Percentiles rank a stretch among this genome's conserved stretches.
Evolutionary conservation across 64 coral and sea anemone genomes (phyloP).

Genomic region (Montipora efflorescens): DNA sequence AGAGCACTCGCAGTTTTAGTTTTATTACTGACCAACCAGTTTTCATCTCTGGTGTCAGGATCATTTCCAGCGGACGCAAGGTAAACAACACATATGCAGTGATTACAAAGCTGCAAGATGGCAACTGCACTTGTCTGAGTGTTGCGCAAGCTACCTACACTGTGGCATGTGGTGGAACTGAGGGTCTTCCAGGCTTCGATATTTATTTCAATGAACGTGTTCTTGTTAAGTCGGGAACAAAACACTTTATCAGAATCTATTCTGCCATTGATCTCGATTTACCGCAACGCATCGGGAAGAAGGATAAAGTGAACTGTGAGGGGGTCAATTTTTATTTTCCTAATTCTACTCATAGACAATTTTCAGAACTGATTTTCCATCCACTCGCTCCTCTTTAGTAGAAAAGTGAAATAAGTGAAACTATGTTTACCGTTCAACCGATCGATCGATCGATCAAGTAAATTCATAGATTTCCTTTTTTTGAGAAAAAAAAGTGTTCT

Average conservation of each 20-base stretch:
- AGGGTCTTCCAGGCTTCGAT: constrained; percentile 22
- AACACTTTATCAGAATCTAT: constrained; percentile 39
- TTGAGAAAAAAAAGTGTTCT: too few species aligned
- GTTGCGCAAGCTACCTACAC: constrained; percentile 14
- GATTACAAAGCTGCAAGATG: constrained; percentile 4
- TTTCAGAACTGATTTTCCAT: constrained; percentile 31
- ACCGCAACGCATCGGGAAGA: constrained; percentile 29
- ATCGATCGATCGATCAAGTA: too few species aligned
- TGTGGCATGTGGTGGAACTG: constrained; percentile 18
- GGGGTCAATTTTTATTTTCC: constrained; percentile 51
- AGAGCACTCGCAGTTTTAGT: constrained; percentile 10
- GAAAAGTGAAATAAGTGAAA: background rate
- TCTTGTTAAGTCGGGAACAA: constrained; percentile 10
- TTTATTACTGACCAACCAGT: constrained; percentile 23
- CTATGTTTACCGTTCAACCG: too few species aligned
- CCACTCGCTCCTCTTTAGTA: constrained; percentile 9
- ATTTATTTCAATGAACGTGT: constrained; percentile 21
- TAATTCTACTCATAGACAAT: constrained; percentile 39
- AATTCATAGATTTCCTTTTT: too few species aligned
- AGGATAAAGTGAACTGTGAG: constrained; percentile 39
- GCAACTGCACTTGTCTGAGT: constrained; percentile 20
- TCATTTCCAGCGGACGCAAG: constrained; percentile 35
- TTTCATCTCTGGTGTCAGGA: constrained; percentile 11
- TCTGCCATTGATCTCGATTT: constrained; percentile 17
- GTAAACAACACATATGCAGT: constrained; percentile 20